These are phyloP conservation scores for Cephus rjabovi DNA, from an alignment of 2,888 invertebrate species.

Conservation along the genomic window DNA sequence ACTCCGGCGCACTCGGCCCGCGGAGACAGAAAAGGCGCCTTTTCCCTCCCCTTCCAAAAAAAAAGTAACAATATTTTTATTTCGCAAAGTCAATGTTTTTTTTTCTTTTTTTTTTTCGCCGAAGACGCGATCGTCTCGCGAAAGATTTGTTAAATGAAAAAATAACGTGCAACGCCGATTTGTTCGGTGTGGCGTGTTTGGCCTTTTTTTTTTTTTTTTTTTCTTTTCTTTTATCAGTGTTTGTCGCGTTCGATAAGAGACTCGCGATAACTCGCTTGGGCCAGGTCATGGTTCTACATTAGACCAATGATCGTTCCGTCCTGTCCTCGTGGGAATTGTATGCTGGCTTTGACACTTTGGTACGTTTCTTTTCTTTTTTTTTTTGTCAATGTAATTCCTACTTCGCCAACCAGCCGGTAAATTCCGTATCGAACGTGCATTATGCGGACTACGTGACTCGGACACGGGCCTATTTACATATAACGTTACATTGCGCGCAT, in stretches of 20 bases:
- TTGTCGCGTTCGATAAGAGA: conserved; percentile 22
- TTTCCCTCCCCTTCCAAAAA: too few relatives aligned
- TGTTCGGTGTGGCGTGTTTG: conserved; percentile 24
- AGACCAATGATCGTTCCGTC: not conserved
- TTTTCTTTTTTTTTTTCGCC: too few relatives aligned
- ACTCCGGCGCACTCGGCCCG: too few relatives aligned
- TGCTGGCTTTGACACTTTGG: too few relatives aligned
- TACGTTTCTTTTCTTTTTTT: too few relatives aligned
- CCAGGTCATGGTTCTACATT: conserved; percentile 52
- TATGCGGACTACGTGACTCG: not conserved
- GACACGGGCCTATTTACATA: not conserved
- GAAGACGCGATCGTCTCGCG: too few relatives aligned
- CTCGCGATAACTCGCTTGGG: conserved; percentile 47
- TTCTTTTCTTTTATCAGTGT: not conserved
- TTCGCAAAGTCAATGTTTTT: too few relatives aligned
- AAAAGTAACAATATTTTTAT: too few relatives aligned
- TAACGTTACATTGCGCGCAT: not conserved
- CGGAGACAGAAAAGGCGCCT: too few relatives aligned
- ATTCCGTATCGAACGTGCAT: not conserved
- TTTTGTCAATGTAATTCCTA: not conserved
- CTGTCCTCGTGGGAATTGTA: not conserved
- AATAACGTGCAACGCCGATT: conserved; percentile 21
- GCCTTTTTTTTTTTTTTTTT: too few relatives aligned
- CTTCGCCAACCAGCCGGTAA: not conserved
- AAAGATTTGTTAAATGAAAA: not conserved